Conservation (phyloP, 2,113 vertebrate species). For the Cyanistes caeruleus region DNA sequence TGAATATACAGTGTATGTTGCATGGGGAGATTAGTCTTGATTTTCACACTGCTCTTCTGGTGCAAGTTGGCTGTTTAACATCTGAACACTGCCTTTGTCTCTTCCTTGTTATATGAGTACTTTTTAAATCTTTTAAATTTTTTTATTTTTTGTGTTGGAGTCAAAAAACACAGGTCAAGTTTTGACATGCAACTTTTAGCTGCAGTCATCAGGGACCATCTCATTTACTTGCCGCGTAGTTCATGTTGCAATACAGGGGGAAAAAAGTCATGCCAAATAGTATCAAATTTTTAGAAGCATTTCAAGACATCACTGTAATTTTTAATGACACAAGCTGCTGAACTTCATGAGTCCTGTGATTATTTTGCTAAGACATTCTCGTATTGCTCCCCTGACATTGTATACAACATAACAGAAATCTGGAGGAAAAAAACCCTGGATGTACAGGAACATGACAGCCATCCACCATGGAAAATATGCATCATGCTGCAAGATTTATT, state of each 20-base stretch:
- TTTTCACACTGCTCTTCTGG: conserved; percentile 51
- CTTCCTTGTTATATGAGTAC: neutral
- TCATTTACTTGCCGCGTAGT: neutral
- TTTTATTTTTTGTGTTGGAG: conserved; percentile 10
- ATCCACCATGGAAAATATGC: neutral
- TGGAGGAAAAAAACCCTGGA: neutral
- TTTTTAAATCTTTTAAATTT: neutral
- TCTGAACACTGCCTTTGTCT: conserved; percentile 30
- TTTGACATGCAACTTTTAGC: conserved; percentile 5
- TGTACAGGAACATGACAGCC: neutral
- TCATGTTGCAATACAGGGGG: neutral
- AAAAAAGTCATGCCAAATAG: neutral
- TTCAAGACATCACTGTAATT: neutral
- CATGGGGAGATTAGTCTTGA: conserved; percentile 25
- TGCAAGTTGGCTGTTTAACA: conserved; percentile 19
- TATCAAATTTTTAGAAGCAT: neutral
- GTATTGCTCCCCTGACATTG: neutral
- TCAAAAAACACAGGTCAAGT: neutral
- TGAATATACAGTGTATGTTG: conserved; percentile 52
- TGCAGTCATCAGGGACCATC: neutral
- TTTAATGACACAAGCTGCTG: neutral
- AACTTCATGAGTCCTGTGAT: neutral
- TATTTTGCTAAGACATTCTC: neutral
- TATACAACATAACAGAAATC: neutral
- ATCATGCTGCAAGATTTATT: neutral